Conservation (phyloP, 2,113 vertebrate genomes). For the Ictidomys tridecemlineatus region DNA sequence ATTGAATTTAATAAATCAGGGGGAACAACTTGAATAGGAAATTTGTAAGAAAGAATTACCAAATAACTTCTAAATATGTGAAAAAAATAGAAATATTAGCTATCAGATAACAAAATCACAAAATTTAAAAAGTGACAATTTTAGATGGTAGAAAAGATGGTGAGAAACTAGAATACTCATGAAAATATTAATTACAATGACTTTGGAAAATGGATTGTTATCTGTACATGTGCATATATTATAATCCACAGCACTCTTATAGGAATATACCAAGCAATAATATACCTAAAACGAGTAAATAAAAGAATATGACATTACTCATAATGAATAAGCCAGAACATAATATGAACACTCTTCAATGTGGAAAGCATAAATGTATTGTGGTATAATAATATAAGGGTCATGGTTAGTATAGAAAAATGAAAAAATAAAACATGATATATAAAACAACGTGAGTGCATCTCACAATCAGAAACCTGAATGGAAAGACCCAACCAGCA, state of each 20-base stretch:
- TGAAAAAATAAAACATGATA: not conserved
- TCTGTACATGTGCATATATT: not conserved
- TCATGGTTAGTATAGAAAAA: not conserved
- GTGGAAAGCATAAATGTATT: not conserved
- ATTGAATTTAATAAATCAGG: not conserved
- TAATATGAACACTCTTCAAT: not conserved
- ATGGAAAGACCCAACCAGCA: not conserved
- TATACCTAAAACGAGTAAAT: too few species aligned
- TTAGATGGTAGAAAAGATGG: not conserved
- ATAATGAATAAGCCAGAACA: not conserved
- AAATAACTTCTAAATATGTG: not conserved
- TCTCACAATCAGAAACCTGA: conserved; percentile 1
- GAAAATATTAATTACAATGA: not conserved
- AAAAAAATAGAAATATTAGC: conserved; percentile 1
- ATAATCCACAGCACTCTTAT: not conserved
- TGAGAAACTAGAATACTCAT: not conserved
- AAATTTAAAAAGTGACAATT: not conserved
- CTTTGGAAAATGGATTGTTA: not conserved
- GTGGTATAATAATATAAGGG: not conserved
- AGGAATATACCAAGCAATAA: not conserved
- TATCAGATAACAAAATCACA: not conserved
- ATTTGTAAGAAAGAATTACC: not conserved
- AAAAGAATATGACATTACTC: not conserved
- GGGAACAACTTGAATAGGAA: not conserved
- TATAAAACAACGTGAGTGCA: not conserved